Conservation (phyloP, 1,140 invertebrate species). For the Ptiloglossa arizonensis region DNA sequence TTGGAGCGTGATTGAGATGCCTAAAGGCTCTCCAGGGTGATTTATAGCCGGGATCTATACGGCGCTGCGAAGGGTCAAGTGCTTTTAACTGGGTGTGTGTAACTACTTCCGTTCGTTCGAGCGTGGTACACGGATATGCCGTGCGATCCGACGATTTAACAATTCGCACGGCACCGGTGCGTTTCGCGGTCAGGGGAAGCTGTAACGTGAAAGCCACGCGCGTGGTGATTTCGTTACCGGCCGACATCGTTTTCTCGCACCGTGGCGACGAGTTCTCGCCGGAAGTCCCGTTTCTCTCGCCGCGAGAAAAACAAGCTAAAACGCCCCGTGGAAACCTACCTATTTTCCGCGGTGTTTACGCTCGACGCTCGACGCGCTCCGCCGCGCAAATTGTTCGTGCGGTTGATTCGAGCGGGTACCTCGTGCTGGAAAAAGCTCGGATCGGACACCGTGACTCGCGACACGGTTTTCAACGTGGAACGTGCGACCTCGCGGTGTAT, state of each 20-base stretch:
- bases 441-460: not conserved
- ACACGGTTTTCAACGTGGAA: too few species aligned
- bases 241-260: not conserved
- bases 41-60: conserved; percentile 11
- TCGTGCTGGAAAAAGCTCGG: not conserved
- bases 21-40: conserved; percentile 10
- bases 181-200: not conserved
- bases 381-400: not conserved
- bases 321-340: too few species aligned
- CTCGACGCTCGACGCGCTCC: too few species aligned
- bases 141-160: conserved; percentile 26
- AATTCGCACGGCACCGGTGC: conserved; percentile 4
- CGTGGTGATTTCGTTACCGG: not conserved
- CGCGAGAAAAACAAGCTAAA: too few species aligned
- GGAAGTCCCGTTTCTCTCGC: not conserved
- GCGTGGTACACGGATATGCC: conserved; percentile 4
- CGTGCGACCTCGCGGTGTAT: too few species aligned
- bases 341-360: too few species aligned
- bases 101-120: conserved; percentile 13
- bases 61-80: conserved; percentile 12
- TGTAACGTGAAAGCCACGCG: not conserved
- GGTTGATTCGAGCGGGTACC: not conserved
- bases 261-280: not conserved
- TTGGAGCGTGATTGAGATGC: conserved; percentile 15
- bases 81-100: conserved; percentile 16